Evolutionary conservation across 2,113 vertebrate species (phyloP).

Genomic region (Terrapene triunguis): DNA sequence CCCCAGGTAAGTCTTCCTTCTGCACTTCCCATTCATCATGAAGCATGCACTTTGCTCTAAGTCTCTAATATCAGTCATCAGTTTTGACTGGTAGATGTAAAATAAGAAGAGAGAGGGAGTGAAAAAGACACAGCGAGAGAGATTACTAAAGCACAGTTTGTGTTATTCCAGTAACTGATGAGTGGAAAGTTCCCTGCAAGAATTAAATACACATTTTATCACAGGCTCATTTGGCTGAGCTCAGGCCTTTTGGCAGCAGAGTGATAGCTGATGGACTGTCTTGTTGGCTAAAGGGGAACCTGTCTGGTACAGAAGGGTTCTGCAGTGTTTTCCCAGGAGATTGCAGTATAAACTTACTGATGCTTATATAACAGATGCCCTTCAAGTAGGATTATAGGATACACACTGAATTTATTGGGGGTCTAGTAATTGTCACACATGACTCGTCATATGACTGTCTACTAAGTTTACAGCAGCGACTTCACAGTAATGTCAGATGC

Average conservation of each 20-base stretch:
- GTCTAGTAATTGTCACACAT: slow-evolving; percentile 47
- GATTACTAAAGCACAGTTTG: not conserved
- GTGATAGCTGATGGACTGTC: not conserved
- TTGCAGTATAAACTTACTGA: not conserved
- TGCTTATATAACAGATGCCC: slow-evolving; percentile 35
- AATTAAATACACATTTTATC: not conserved
- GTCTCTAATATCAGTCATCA: not conserved
- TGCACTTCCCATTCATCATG: not conserved
- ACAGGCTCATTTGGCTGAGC: not conserved
- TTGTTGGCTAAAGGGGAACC: not conserved
- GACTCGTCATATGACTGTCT: slow-evolving; percentile 53
- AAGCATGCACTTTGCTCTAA: not conserved
- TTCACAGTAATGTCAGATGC: slow-evolving; percentile 53
- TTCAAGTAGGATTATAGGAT: slow-evolving; percentile 49
- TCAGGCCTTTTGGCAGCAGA: rapidly evolving
- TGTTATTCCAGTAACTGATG: not conserved
- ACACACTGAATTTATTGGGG: not conserved
- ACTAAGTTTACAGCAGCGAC: slow-evolving; percentile 57
- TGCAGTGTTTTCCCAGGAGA: not conserved
- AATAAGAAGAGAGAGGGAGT: not conserved
- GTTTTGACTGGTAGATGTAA: not conserved
- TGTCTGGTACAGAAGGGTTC: not conserved
- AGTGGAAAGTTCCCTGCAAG: not conserved
- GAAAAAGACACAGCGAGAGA: not conserved
- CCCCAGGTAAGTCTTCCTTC: not conserved